Conservation (phyloP, 1,140 invertebrate species). For the Whitmania pigra region DNA sequence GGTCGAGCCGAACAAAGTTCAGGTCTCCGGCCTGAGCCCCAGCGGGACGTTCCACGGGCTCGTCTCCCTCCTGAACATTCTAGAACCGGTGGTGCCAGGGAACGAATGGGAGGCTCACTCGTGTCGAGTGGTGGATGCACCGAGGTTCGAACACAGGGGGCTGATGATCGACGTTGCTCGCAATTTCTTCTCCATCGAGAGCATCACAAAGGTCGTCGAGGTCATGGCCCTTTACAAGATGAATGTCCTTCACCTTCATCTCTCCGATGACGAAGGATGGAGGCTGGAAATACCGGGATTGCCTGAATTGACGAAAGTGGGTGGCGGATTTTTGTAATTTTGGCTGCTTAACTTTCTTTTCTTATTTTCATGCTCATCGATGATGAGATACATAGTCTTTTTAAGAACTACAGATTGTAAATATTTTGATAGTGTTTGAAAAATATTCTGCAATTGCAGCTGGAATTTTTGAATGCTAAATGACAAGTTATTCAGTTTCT, state of each 20-base stretch:
- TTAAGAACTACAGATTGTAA: too few relatives aligned
- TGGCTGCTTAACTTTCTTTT: too few relatives aligned
- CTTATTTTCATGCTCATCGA: too few relatives aligned
- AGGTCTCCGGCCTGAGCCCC: not conserved
- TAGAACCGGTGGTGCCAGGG: not conserved
- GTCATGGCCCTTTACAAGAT: conserved; percentile 39
- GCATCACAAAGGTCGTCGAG: conserved; percentile 19
- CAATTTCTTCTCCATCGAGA: conserved; percentile 32
- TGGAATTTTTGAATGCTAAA: too few relatives aligned
- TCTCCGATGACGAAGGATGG: conserved; percentile 41
- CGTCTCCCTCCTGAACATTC: not conserved
- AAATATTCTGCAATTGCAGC: too few relatives aligned
- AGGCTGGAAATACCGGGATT: conserved; percentile 35
- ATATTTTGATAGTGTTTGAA: too few relatives aligned
- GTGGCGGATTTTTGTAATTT: not conserved
- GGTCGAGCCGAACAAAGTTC: not conserved
- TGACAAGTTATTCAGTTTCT: too few relatives aligned
- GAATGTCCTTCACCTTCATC: conserved; percentile 38
- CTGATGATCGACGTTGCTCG: conserved; percentile 36
- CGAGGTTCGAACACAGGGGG: conserved; percentile 36
- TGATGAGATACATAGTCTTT: too few relatives aligned
- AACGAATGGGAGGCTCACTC: too few relatives aligned
- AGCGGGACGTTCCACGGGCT: conserved; percentile 8
- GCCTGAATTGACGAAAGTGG: conserved; percentile 36
- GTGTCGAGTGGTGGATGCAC: conserved; percentile 28